Base-by-base conservation (phyloP, 2,888 invertebrate genomes). In the Cybosia mesomella region DNA sequence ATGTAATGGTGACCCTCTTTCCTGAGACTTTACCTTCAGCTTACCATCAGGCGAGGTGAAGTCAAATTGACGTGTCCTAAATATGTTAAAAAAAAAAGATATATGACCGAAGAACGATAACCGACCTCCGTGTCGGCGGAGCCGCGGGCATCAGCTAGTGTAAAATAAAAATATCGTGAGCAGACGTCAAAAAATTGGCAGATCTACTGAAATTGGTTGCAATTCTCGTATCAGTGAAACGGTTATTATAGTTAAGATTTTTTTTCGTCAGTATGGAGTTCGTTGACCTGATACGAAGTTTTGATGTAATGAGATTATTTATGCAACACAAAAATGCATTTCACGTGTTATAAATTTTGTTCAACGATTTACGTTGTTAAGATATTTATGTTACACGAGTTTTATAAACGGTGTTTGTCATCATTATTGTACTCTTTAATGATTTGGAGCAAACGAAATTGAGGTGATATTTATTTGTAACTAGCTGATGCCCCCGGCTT, bases 241-340 rank as follows among this genome's bases (percentile, higher is more conserved):
- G 64, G 81, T 84, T 79, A 81, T n/a, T 76, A 73, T 75, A 71
- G 75, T 70, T 75, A 61, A 58, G 66, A 58, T 69, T 76, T 77
- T 75, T 78, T 82, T 70, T 73, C 43, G 55, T 49, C 63, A 18
- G 71, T 74, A 68, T 66, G 11, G 74, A 72, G 85, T 79, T 67
- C 85, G 75, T 85, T 85, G 86, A 84, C 83, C 86, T 75, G 74
- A 71, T 81, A 81, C 76, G 73, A 83, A 74, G 74, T 71, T 68
- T 68, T 65, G 73, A 70, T 79, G 71, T 74, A 78, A 76, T 80
- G 71, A 71, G 77, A 80, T 82, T 80, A 84, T 85, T 83, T 83
- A 85, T 76, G 78, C 78, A 83, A 79, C 59, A 73, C 60, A 70
- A 77, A 81, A 78, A 78, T 82, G 82, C 82, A 83, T 77, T 80